These are phyloP conservation scores for Hyposoter didymator DNA, from an alignment of 2,888 invertebrate species.

Conservation along the genomic window DNA sequence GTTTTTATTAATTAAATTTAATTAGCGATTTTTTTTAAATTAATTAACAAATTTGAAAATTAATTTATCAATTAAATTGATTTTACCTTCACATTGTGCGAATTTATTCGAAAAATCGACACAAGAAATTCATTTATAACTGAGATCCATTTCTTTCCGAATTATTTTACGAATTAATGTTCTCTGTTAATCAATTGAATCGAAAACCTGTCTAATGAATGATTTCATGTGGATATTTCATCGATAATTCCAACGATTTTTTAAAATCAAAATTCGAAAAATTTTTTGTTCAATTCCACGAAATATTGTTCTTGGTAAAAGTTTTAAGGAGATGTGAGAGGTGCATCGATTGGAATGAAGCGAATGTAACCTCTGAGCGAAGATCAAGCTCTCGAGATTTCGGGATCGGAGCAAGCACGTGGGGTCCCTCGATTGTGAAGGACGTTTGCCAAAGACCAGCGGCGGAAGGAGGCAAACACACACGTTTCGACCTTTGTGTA, in stretches of 20 bases:
- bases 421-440: constrained; percentile 31
- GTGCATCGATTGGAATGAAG: constrained; percentile 39
- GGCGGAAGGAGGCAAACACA: background rate
- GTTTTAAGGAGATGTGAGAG: background rate
- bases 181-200: background rate
- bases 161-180: background rate
- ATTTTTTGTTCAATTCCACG: background rate
- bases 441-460: constrained; percentile 51
- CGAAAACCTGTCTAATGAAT: background rate
- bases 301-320: background rate
- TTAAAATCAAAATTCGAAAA: background rate
- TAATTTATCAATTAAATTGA: background rate
- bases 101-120: background rate
- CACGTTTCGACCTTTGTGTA: constrained; percentile 42
- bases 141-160: background rate
- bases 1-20: background rate
- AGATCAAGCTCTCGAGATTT: constrained; percentile 45
- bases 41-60: no score
- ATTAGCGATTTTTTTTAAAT: no score
- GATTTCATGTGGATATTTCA: background rate
- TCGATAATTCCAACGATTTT: background rate
- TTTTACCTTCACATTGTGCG: background rate
- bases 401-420: constrained; percentile 36
- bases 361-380: constrained; percentile 49
- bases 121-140: no score